Evolutionary conservation across 2,113 vertebrate genomes (phyloP), one percentile per base, ranked within the genome.

Genomic region (Tragelaphus buxtoni): DNA sequence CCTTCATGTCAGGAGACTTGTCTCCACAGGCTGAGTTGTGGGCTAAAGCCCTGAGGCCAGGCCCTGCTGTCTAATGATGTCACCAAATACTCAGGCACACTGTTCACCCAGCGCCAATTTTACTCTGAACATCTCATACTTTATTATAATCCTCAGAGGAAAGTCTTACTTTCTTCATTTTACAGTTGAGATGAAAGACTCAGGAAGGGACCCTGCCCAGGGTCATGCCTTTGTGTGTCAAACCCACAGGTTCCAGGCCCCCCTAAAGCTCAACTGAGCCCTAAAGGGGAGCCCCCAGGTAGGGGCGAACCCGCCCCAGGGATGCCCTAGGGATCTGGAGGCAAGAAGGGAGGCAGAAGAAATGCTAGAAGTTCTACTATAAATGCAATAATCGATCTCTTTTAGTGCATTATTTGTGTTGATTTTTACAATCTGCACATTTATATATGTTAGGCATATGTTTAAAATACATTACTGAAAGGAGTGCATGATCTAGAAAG

Each of bases 281-380:
- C 77, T 86, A 17, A 42, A 74, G 0, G 0, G 30, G 35, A 26
- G 8, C 28, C 51, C 24, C 13, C 22, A 63, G 28, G 3, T 9
- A 26, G 11, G n/a, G 20, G 28, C 0, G 0, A 49, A 30, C 32
- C 26, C 5, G 0, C 20, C 9, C 22, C 39, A 39, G n/a, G 17
- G 3, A 11, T 24, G 22, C 5, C 32, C 81, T 51, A 77, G 24
- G 51, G 26, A 18, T 30, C 63, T 56, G 10, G 3, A 2, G 20
- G 4, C 7, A 32, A 7, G 17, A 47, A 7, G 1, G 14, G 35
- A 53, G 26, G 22, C 18, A 51, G 8, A 53, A 76, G 35, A 58
- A 63, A 20, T 10, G 2, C 32, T 56, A n/a, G 0, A 65, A 28
- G 16, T 86, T 85, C 39, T 79, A n/a, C 49, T 42, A 35, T 14